These are phyloP conservation scores for Scaptomyza pallida DNA, from an alignment of 1,140 invertebrate genomes.

Conservation along the genomic window DNA sequence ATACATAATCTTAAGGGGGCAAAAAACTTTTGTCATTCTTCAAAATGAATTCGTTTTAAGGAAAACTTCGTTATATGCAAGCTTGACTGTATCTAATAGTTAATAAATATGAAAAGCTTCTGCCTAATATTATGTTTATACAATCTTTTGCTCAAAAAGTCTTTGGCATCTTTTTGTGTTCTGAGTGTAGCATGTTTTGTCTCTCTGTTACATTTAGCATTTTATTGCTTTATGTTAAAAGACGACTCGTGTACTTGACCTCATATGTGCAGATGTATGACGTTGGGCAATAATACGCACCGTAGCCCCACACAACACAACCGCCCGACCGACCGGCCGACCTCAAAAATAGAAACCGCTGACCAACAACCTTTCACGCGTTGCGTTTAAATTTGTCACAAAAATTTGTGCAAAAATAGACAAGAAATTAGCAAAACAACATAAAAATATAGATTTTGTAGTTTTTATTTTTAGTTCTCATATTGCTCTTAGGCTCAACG, in stretches of 20 bases:
- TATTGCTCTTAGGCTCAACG: background rate
- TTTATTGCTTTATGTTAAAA: conserved; percentile 19
- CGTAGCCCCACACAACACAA: background rate
- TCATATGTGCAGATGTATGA: conserved; percentile 25
- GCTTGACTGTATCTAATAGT: no score
- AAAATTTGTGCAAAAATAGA: conserved; percentile 44
- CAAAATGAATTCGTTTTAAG: no score
- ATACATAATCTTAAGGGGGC: no score
- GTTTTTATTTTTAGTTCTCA: conserved; percentile 27
- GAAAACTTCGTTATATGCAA: no score
- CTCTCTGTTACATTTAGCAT: conserved; percentile 12
- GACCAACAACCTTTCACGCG: conserved; percentile 24
- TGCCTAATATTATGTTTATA: no score
- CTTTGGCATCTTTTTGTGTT: background rate
- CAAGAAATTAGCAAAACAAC: conserved; percentile 12
- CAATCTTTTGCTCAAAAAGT: no score
- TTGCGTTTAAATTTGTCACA: conserved; percentile 49
- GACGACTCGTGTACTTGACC: conserved; percentile 54
- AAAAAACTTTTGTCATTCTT: no score
- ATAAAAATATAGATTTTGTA: conserved; percentile 32
- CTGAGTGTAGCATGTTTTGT: background rate
- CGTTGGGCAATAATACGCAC: conserved; percentile 7
- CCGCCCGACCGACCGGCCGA: conserved; percentile 43
- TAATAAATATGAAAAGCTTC: no score
- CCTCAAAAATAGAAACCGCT: conserved; percentile 32